Evolutionary conservation across 1,140 invertebrate species (phyloP).

Genomic region (Bradynema listronoti): DNA sequence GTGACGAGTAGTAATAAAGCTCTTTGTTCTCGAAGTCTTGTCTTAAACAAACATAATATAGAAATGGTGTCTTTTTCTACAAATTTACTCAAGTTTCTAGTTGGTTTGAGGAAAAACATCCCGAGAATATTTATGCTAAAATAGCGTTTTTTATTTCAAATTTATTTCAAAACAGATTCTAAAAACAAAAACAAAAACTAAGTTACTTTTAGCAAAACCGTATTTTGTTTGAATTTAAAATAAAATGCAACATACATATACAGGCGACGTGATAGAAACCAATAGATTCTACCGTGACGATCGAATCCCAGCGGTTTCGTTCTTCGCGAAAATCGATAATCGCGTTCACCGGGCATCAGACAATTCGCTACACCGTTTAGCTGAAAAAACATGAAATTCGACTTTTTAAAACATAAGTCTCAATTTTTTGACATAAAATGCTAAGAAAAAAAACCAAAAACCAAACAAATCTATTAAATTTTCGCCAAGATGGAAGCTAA

Average conservation of each 20-base stretch:
- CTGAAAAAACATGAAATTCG: constrained; percentile 10
- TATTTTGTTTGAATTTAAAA: too few species aligned
- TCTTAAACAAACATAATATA: too few species aligned
- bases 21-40: constrained; percentile 23
- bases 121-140: constrained; percentile 6
- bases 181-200: background rate
- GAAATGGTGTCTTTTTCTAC: too few species aligned
- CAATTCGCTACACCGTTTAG: constrained; percentile 32
- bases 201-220: background rate
- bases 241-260: constrained; percentile 37
- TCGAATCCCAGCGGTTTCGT: constrained; percentile 33
- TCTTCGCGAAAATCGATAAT: background rate
- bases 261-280: constrained; percentile 38
- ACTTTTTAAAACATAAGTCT: constrained; percentile 18
- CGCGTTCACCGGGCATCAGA: constrained; percentile 21
- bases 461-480: too few species aligned
- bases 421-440: too few species aligned
- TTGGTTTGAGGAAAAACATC: too few species aligned
- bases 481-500: too few species aligned
- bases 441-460: too few species aligned
- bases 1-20: constrained; percentile 41
- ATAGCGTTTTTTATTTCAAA: too few species aligned
- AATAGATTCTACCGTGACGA: constrained; percentile 41
- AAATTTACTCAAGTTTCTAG: too few species aligned
- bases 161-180: background rate